A percentile compares a stretch with the other conserved stretches of the same genome.
These are phyloP conservation scores for Cydia pomonella DNA, from an alignment of 1,140 invertebrate genomes.

Conservation along the genomic window DNA sequence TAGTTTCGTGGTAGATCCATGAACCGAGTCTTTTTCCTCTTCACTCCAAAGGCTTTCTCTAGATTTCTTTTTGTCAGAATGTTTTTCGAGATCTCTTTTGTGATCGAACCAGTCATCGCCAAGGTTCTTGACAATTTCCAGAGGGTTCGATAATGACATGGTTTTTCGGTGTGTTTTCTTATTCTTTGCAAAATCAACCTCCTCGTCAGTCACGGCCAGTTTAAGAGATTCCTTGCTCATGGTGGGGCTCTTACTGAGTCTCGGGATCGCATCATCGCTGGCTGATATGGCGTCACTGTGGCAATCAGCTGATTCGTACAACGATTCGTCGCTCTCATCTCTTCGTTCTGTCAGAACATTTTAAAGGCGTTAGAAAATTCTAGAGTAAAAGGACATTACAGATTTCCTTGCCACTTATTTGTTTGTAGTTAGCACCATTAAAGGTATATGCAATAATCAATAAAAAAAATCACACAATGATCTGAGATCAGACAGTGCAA, in stretches of 20 bases:
- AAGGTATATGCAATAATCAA: slow-evolving; percentile 15
- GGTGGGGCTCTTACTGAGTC: slow-evolving; percentile 65
- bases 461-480: slow-evolving; percentile 42
- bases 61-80: slow-evolving; percentile 74
- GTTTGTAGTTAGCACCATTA: slow-evolving; percentile 13
- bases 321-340: slow-evolving; percentile 75
- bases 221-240: slow-evolving; percentile 76
- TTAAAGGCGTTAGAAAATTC: slow-evolving; percentile 25
- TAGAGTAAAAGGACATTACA: neutral
- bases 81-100: slow-evolving; percentile 70
- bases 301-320: slow-evolving; percentile 74
- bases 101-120: slow-evolving; percentile 77
- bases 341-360: slow-evolving; percentile 61
- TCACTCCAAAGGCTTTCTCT: slow-evolving; percentile 76
- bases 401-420: slow-evolving; percentile 48
- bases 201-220: slow-evolving; percentile 70
- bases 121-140: slow-evolving; percentile 78
- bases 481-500: slow-evolving; percentile 33
- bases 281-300: slow-evolving; percentile 75
- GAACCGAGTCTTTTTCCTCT: slow-evolving; percentile 69
- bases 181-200: slow-evolving; percentile 58
- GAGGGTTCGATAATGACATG: slow-evolving; percentile 91
- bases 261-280: slow-evolving; percentile 69
- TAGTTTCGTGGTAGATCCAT: slow-evolving; percentile 66
- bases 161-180: slow-evolving; percentile 85